Evolutionary conservation across 2,888 invertebrate genomes (phyloP).

Genomic region (Amaurobius ferox): DNA sequence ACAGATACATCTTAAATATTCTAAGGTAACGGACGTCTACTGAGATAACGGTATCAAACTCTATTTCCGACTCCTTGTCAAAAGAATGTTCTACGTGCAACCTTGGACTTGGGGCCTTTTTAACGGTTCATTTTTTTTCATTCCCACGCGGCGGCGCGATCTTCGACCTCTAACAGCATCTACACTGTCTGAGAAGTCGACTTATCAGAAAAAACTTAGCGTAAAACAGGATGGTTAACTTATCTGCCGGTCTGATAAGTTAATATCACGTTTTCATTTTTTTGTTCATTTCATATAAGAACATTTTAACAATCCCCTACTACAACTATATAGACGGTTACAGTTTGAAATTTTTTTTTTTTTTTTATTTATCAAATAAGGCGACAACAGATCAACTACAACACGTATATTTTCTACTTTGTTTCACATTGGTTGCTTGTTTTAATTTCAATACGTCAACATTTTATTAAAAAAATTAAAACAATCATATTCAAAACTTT

Average conservation of each 20-base stretch:
- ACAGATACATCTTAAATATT: background rate
- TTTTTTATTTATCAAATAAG: too few relatives aligned
- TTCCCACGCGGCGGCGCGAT: conserved; percentile 11
- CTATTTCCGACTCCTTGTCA: background rate
- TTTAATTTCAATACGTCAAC: too few relatives aligned
- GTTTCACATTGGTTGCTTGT: too few relatives aligned
- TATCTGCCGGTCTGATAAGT: background rate
- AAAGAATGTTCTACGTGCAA: background rate
- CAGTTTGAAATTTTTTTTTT: too few relatives aligned
- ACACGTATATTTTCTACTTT: too few relatives aligned
- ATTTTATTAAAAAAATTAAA: too few relatives aligned
- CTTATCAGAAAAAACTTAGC: conserved; percentile 20
- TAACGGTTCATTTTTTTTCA: conserved; percentile 13
- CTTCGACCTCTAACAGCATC: conserved; percentile 13
- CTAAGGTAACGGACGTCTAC: background rate
- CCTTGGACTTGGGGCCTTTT: conserved; percentile 26
- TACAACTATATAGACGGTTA: too few relatives aligned
- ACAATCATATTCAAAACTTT: too few relatives aligned
- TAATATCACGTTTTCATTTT: background rate
- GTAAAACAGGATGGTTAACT: background rate
- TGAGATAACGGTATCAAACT: conserved; percentile 20
- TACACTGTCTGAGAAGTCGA: conserved; percentile 32
- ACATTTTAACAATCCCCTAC: too few relatives aligned
- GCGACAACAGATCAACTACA: too few relatives aligned
- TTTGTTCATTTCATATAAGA: too few relatives aligned